Percentiles rank a stretch among this genome's conserved stretches.
These are phyloP conservation scores for Schizopygopsis pylzovi DNA, from an alignment of 2,797 vertebrate genomes.

Conservation along the genomic window DNA sequence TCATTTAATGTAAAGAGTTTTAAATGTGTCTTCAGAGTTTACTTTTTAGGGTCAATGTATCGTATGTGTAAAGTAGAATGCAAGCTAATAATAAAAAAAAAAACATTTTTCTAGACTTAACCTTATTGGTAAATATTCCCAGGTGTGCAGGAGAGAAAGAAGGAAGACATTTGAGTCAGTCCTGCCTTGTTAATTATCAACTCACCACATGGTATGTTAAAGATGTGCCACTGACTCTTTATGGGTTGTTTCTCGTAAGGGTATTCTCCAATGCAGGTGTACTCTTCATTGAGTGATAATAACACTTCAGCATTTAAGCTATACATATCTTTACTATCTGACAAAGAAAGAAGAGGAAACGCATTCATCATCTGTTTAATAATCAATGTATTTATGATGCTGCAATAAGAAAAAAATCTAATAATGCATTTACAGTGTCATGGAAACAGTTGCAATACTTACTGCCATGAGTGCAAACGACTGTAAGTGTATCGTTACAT, in stretches of 20 bases:
- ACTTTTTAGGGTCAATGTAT: no score
- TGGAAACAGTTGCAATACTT: constrained; percentile 1
- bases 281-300: constrained; percentile 26
- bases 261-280: constrained; percentile 60
- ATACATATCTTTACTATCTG: fast-evolving
- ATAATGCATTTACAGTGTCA: neutral
- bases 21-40: no score
- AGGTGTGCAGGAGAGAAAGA: neutral
- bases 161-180: neutral
- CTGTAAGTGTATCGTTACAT: neutral
- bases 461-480: constrained; percentile 58
- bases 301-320: fast-evolving
- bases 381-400: no score
- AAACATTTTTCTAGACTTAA: no score
- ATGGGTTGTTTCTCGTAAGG: fast-evolving
- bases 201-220: constrained; percentile 65
- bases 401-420: no score
- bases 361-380: neutral
- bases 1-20: no score
- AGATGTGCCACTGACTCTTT: fast-evolving
- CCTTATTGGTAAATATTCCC: neutral
- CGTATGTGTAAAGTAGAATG: no score
- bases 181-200: neutral
- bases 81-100: no score
- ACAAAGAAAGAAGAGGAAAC: neutral